Conservation (phyloP, 2,797 vertebrate species). For the Lophius americanus region DNA sequence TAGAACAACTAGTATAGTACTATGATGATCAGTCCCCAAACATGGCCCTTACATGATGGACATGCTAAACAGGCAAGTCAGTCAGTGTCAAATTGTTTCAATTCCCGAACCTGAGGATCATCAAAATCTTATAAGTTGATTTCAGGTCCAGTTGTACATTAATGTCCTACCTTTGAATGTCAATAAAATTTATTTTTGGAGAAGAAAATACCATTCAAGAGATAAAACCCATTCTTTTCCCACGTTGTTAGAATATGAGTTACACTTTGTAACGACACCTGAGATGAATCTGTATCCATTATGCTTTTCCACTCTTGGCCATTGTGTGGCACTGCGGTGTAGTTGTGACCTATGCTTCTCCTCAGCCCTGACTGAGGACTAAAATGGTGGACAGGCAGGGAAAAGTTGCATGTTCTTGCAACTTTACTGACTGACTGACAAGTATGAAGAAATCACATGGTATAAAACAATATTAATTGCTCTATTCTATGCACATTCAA, state of each 20-base stretch:
- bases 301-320: constrained; percentile 66
- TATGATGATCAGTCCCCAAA: neutral
- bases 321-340: constrained; percentile 78
- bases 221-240: neutral
- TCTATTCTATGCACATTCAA: constrained; percentile 29
- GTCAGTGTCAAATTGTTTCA: neutral
- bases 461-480: constrained; percentile 29
- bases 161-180: neutral
- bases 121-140: neutral
- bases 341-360: constrained; percentile 48
- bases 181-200: neutral
- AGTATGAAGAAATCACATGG: constrained; percentile 29
- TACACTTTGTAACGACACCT: constrained; percentile 1
- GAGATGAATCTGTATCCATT: constrained; percentile 30
- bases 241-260: neutral
- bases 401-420: constrained; percentile 28
- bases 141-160: too few relatives aligned
- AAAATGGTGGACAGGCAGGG: constrained; percentile 52
- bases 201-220: neutral
- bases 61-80: neutral
- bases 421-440: neutral
- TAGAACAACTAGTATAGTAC: neutral
- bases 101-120: neutral
- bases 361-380: constrained; percentile 34
- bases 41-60: neutral